These are phyloP conservation scores for Telmatherina bonti DNA, from an alignment of 2,797 vertebrate genomes.

Conservation along the genomic window DNA sequence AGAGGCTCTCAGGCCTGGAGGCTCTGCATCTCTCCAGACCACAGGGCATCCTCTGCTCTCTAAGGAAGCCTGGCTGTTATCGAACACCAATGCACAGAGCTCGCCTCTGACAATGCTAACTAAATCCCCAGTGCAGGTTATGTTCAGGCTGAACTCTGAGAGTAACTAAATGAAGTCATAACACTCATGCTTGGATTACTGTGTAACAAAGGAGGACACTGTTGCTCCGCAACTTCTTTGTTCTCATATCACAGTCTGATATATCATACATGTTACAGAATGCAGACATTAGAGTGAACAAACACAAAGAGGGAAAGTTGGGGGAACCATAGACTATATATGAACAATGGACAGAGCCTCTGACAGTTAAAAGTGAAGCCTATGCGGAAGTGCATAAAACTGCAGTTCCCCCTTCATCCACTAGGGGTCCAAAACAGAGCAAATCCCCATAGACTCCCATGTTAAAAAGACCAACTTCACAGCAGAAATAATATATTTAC, in stretches of 20 bases:
- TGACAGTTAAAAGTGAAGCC: too few species aligned
- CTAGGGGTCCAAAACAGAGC: too few species aligned
- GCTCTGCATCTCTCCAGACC: slow-evolving; percentile 61
- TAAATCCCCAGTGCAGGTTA: slow-evolving; percentile 65
- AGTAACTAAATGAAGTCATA: slow-evolving; percentile 51
- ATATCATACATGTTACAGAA: background rate
- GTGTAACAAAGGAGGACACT: slow-evolving; percentile 2
- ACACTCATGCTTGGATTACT: slow-evolving; percentile 34
- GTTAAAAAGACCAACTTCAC: too few species aligned
- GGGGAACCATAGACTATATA: too few species aligned
- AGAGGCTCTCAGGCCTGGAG: slow-evolving; percentile 46
- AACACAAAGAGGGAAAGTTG: background rate
- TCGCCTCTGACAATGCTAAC: slow-evolving; percentile 60
- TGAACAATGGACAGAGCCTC: too few species aligned
- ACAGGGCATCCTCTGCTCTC: slow-evolving; percentile 72
- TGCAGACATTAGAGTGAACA: background rate
- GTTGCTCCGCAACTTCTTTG: background rate
- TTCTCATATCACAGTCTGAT: background rate
- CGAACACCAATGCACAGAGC: slow-evolving; percentile 52
- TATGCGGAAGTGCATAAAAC: too few species aligned
- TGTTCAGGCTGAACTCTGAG: slow-evolving; percentile 57
- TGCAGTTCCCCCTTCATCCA: too few species aligned
- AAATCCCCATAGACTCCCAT: too few species aligned
- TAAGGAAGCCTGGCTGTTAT: slow-evolving; percentile 69
- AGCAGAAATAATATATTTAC: too few species aligned